Evolutionary conservation across 2,888 invertebrate genomes (phyloP).

Genomic region (Lymantria dispar): DNA sequence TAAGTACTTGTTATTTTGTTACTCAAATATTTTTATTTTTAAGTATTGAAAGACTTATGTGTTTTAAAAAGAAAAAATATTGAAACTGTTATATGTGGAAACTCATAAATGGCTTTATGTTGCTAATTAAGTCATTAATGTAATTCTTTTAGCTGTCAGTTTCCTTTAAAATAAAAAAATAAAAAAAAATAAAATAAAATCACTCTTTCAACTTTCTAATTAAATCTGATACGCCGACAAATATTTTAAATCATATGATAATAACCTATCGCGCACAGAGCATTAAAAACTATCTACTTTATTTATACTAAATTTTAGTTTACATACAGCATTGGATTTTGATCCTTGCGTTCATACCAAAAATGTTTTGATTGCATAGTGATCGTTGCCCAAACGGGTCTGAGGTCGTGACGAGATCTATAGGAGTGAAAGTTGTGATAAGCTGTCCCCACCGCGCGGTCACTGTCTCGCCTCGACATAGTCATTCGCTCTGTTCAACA

Average conservation of each 20-base stretch:
- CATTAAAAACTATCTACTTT: slow-evolving; percentile 26
- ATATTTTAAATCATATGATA: slow-evolving; percentile 27
- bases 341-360: slow-evolving; percentile 18
- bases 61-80: too few relatives aligned
- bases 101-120: too few relatives aligned
- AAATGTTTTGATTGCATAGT: slow-evolving; percentile 15
- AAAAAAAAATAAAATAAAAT: too few relatives aligned
- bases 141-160: too few relatives aligned
- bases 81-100: too few relatives aligned
- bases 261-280: slow-evolving; percentile 25
- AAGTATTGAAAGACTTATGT: too few relatives aligned
- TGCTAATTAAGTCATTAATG: too few relatives aligned
- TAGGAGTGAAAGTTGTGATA: slow-evolving; percentile 51
- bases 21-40: too few relatives aligned
- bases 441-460: slow-evolving; percentile 18
- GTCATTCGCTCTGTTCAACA: slow-evolving; percentile 28
- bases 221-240: slow-evolving; percentile 21
- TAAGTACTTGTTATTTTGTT: too few relatives aligned
- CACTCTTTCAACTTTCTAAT: slow-evolving; percentile 32
- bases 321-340: slow-evolving; percentile 27
- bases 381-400: slow-evolving; percentile 20
- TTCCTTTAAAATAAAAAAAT: too few relatives aligned
- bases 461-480: slow-evolving; percentile 16
- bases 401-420: slow-evolving; percentile 51
- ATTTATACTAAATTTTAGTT: slow-evolving; percentile 7